Base-by-base conservation (phyloP, 2,113 vertebrate species). In the Forbesichthys agassizii region DNA sequence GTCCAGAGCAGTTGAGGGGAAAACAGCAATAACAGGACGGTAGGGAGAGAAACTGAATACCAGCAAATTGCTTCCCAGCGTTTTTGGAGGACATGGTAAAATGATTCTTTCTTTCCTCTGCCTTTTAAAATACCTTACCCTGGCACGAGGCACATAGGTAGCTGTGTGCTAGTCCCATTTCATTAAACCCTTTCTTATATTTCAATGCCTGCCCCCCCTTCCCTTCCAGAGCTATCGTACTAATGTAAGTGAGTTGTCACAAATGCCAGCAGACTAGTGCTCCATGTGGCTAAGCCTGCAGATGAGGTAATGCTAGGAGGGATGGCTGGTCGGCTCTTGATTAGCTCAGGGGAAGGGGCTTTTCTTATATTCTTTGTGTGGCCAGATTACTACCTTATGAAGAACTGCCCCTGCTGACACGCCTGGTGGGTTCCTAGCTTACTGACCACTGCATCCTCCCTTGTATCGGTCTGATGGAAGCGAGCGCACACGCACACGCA, bases 381-480 rank as follows among this genome's bases (percentile, higher is more conserved):
- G 61, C 42, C 66, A 88, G 87, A 91, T 91, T 91, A 88, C 83
- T 68, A 73, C 84, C 78, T 91, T 89, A 91, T 91, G 90, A 90
- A 91, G 90, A 87, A 83, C 73, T 79, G 74, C 88, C 78, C 90
- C 84, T 57, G 88, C 86, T 84, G 87, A 88, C 86, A 75, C 27
- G 63, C 81, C 80, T 78, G 87, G 81, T 86, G 87, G 85, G 87
- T 84, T 85, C 85, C 81, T 84, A 86, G 86, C 81, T 88, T 85
- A 82, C 80, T 84, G 86, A 73, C 76, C 18, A 33, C 75, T 67
- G 71, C 76, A 80, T 83, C 73, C 53, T 61, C 69, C 63, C 74
- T 78, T 80, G 78, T 84, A 78, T 81, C 68, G 84, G 77, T 53
- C 46, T 47, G 74, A 67, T 68, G 36, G 4, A 42, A 42, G 36